Percentiles rank a stretch among this genome's conserved stretches.
These are phyloP conservation scores for Chondrilla cf. caribensis DNA, from an alignment of 37 sponge, comb jelly and placozoan genomes.

Conservation along the genomic window DNA sequence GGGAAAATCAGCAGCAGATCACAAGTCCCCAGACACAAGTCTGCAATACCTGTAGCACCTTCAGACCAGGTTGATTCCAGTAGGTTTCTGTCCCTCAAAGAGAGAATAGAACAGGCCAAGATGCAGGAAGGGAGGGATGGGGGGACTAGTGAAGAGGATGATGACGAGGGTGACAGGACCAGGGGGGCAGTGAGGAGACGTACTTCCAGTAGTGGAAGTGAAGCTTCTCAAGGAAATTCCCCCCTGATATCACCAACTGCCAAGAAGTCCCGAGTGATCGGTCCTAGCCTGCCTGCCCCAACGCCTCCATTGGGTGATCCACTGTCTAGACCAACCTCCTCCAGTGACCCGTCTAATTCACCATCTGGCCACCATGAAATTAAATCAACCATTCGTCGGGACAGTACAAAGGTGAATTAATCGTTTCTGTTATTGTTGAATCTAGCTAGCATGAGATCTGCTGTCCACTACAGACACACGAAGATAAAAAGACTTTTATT, in stretches of 20 bases:
- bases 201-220: neutral
- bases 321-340: too few relatives aligned
- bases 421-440: too few relatives aligned
- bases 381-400: too few relatives aligned
- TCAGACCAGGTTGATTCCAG: neutral
- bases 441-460: neutral
- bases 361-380: too few relatives aligned
- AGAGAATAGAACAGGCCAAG: slow-evolving; percentile 10
- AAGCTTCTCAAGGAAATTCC: neutral
- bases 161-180: neutral
- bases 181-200: neutral
- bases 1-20: neutral
- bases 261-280: too few relatives aligned
- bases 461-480: neutral
- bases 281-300: too few relatives aligned
- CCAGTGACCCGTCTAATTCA: too few relatives aligned
- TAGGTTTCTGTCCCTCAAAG: neutral
- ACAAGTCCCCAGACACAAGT: neutral
- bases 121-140: neutral
- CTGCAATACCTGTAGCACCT: neutral
- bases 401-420: too few relatives aligned
- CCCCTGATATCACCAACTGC: too few relatives aligned
- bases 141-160: neutral
- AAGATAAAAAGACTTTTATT: neutral
- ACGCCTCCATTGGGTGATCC: too few relatives aligned